Conservation (phyloP, 2,797 vertebrate genomes). For the Galagoides demidoff region DNA sequence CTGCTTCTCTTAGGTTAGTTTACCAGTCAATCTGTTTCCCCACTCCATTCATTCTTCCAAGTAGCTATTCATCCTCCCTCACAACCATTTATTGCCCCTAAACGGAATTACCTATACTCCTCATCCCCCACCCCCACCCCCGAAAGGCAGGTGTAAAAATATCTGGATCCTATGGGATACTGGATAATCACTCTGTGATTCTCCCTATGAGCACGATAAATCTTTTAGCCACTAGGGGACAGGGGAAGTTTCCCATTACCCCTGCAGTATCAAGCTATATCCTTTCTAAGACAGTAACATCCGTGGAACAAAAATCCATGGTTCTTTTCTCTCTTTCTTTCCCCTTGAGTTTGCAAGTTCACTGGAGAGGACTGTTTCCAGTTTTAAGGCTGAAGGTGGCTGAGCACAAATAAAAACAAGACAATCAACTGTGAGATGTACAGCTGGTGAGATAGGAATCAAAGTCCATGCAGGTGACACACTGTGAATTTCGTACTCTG, state of each 20-base stretch:
- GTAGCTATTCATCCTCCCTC: not conserved
- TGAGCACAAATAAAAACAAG: not conserved
- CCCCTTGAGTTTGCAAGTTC: not conserved
- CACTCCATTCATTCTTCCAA: not conserved
- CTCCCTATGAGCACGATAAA: not conserved
- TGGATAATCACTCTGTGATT: not conserved
- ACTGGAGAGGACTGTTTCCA: not conserved
- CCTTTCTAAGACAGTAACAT: not conserved
- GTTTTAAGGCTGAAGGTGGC: not conserved
- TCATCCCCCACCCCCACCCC: not conserved
- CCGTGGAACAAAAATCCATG: not conserved
- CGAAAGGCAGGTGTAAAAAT: not conserved
- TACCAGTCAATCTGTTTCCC: not conserved
- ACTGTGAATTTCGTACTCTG: not conserved
- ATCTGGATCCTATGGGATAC: not conserved
- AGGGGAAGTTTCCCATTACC: not conserved
- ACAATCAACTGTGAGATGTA: not conserved
- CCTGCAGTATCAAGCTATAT: not conserved
- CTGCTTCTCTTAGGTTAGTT: not conserved
- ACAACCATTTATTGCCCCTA: not conserved
- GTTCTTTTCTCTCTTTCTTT: not conserved
- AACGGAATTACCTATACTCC: not conserved
- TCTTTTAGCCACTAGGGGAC: not conserved
- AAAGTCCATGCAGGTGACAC: not conserved
- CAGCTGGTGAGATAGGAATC: not conserved